Conservation (phyloP, 1,140 invertebrate genomes). For the Magallana gigas region DNA sequence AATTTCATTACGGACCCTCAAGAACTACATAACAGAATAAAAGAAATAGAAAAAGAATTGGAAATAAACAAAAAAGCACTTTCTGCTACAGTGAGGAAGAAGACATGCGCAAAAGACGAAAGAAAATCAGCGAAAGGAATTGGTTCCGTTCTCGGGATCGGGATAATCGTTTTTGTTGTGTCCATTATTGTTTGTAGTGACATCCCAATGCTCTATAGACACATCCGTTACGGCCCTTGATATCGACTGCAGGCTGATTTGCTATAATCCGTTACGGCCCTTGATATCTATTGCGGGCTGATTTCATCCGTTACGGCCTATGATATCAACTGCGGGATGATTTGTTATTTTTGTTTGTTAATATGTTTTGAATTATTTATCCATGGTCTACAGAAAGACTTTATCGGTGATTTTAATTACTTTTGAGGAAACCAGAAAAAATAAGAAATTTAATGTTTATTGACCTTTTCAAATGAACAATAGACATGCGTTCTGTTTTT, state of each 20-base stretch:
- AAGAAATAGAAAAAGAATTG: not conserved
- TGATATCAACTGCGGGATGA: not conserved
- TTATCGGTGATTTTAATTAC: too few relatives aligned
- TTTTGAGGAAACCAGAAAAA: too few relatives aligned
- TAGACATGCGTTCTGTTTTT: too few relatives aligned
- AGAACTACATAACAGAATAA: not conserved
- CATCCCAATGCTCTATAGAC: not conserved
- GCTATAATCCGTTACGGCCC: too few relatives aligned
- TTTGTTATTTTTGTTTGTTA: too few relatives aligned
- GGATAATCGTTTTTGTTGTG: not conserved
- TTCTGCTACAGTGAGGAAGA: not conserved
- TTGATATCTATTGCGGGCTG: too few relatives aligned
- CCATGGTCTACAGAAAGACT: too few relatives aligned
- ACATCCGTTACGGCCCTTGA: not conserved
- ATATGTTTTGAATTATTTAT: too few relatives aligned
- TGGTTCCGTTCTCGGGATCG: not conserved
- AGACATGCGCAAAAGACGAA: not conserved
- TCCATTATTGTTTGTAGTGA: not conserved
- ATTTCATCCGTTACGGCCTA: not conserved
- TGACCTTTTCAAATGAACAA: too few relatives aligned
- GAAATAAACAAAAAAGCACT: not conserved
- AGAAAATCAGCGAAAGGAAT: not conserved
- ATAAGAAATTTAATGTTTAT: too few relatives aligned
- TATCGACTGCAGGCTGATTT: too few relatives aligned
- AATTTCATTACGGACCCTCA: not conserved